phyloP scores from a whole-genome alignment of 2,888 invertebrate species.

The Drymonia ruficornis region DNA sequence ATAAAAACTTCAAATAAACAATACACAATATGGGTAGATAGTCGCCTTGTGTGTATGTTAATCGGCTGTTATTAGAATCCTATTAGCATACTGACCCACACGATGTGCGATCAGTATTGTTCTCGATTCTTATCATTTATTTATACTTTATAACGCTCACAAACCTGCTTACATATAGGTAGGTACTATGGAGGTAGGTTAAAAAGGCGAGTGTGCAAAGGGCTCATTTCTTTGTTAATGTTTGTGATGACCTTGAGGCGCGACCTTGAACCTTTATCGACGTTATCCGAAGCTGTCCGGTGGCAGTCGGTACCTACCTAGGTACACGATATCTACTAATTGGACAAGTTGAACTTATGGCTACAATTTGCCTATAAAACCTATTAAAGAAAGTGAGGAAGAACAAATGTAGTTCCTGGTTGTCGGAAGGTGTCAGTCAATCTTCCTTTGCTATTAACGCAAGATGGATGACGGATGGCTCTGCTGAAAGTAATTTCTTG shows the following conservation, averaged over 20 bases:
- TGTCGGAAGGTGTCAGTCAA: too few relatives aligned
- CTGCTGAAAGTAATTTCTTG: too few relatives aligned
- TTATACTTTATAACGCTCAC: background rate
- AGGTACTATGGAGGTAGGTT: slow-evolving; percentile 10
- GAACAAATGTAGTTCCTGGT: too few relatives aligned
- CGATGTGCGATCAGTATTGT: slow-evolving; percentile 37
- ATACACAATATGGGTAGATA: slow-evolving; percentile 27
- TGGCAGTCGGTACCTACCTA: background rate
- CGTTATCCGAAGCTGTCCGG: slow-evolving; percentile 22
- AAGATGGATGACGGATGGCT: too few relatives aligned
- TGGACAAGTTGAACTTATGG: background rate
- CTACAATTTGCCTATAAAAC: too few relatives aligned
- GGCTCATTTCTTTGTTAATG: slow-evolving; percentile 34
- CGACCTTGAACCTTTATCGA: slow-evolving; percentile 66
- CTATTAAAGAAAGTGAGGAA: too few relatives aligned
- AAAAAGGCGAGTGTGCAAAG: too few relatives aligned
- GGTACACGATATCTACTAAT: background rate
- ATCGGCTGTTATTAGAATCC: slow-evolving; percentile 57
- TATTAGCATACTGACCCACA: slow-evolving; percentile 62
- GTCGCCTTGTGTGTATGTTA: slow-evolving; percentile 43
- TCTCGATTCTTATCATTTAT: slow-evolving; percentile 31
- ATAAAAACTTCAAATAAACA: slow-evolving; percentile 35
- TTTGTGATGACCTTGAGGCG: slow-evolving; percentile 58
- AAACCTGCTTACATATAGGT: background rate
- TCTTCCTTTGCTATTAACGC: too few relatives aligned